These are phyloP conservation scores for Odontocolon sp. DNA, from an alignment of 2,888 invertebrate genomes.

Conservation along the genomic window DNA sequence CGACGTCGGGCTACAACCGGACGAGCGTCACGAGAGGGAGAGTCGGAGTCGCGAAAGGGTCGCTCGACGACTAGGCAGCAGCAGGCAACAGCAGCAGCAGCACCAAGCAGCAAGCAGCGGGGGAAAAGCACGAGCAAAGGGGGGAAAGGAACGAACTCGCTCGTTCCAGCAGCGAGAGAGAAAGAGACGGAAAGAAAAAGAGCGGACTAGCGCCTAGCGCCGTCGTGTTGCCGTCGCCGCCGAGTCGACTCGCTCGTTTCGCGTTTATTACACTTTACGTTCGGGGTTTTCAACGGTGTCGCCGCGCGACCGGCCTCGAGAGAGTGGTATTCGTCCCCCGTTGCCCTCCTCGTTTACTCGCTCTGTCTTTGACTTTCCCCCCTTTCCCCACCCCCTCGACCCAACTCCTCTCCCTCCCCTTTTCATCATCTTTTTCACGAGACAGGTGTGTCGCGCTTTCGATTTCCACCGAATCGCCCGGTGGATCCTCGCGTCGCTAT, in stretches of 20 bases:
- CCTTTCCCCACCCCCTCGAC: conserved; percentile 27
- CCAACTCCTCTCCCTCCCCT: neutral
- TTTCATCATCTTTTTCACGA: conserved; percentile 8
- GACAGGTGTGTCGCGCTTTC: conserved; percentile 64
- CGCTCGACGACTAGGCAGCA: conserved; percentile 19
- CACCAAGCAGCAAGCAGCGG: conserved; percentile 45
- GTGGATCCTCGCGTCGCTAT: conserved; percentile 9
- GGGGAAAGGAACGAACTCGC: conserved; percentile 31
- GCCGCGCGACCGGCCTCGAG: conserved; percentile 48
- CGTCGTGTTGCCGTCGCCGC: conserved; percentile 47
- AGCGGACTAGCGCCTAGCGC: conserved; percentile 35
- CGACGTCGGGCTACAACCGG: no score
- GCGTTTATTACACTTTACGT: conserved; percentile 50
- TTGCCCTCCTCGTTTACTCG: conserved; percentile 8
- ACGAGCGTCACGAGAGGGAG: no score
- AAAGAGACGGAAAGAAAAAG: conserved; percentile 32
- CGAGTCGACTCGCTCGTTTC: conserved; percentile 46
- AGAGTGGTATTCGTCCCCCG: conserved; percentile 21
- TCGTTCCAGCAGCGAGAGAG: conserved; percentile 25
- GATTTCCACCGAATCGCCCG: conserved; percentile 51
- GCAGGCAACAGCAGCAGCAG: conserved; percentile 12
- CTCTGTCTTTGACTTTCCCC: conserved; percentile 14
- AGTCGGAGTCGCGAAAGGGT: conserved; percentile 51
- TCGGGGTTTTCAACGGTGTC: conserved; percentile 37
- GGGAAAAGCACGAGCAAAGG: conserved; percentile 37